phyloP scores from a whole-genome alignment of 2,888 invertebrate genomes.

The Flabesymbios commensalis region DNA sequence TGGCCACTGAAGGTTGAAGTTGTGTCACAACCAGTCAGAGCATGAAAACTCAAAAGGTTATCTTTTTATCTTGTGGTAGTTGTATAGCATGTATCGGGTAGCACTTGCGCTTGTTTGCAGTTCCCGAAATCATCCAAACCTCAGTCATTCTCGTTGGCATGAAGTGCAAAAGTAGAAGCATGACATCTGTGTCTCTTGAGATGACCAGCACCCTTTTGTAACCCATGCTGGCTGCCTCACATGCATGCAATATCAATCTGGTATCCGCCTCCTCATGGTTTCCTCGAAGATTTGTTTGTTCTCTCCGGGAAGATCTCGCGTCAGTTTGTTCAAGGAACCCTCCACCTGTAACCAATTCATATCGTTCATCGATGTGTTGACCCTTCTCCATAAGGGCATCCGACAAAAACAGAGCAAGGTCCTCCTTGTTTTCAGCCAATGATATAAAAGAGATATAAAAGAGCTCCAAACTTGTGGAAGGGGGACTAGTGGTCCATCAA shows the following conservation, averaged over 20 bases:
- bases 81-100: neutral
- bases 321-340: constrained; percentile 8
- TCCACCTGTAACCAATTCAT: constrained; percentile 6
- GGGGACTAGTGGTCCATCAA: neutral
- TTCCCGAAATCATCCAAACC: neutral
- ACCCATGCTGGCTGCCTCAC: too few species aligned
- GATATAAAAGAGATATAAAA: neutral
- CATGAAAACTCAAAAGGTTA: neutral
- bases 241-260: neutral
- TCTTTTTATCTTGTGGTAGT: neutral
- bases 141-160: neutral
- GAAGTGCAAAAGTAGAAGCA: neutral
- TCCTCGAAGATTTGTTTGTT: neutral
- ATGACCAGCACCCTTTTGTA: neutral
- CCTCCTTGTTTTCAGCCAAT: neutral
- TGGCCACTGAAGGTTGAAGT: neutral
- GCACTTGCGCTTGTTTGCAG: neutral
- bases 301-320: constrained; percentile 8
- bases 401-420: neutral
- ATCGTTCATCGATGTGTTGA: too few species aligned
- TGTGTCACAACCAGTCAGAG: constrained; percentile 6
- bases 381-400: neutral
- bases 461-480: neutral
- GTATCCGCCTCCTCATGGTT: constrained; percentile 10
- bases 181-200: constrained; percentile 3